Evolutionary conservation across 2,113 vertebrate species (phyloP).

Genomic region (Periophthalmodon schlosseri): DNA sequence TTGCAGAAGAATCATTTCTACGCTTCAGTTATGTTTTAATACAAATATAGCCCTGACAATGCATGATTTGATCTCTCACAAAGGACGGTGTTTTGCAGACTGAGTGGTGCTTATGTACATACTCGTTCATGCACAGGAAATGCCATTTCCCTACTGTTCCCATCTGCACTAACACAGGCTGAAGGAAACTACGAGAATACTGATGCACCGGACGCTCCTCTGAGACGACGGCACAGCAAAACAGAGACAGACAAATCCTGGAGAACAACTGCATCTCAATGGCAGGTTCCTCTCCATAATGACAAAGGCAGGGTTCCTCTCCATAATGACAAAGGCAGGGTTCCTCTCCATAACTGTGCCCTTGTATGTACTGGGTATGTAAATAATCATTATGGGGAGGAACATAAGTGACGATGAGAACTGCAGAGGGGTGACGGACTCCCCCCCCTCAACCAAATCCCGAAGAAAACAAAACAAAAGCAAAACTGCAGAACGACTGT

Average conservation of each 20-base stretch:
- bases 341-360: constrained; percentile 24
- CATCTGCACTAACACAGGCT: constrained; percentile 46
- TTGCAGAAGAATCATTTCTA: background rate
- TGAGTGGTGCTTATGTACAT: constrained; percentile 34
- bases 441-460: constrained; percentile 63
- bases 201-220: constrained; percentile 45
- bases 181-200: constrained; percentile 46
- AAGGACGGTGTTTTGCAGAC: constrained; percentile 32
- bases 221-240: constrained; percentile 35
- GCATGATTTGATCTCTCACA: constrained; percentile 12
- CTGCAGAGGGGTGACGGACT: constrained; percentile 62
- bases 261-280: constrained; percentile 63
- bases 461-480: constrained; percentile 72
- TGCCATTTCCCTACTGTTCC: constrained; percentile 55
- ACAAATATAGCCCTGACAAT: background rate
- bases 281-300: constrained; percentile 16
- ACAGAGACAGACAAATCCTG: constrained; percentile 43
- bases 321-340: constrained; percentile 8
- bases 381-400: constrained; percentile 54
- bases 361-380: constrained; percentile 36
- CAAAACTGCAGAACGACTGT: constrained; percentile 59
- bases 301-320: constrained; percentile 18
- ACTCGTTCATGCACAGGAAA: constrained; percentile 56
- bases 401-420: constrained; percentile 47
- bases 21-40: background rate